Percentiles rank a stretch among this genome's conserved stretches.
These are phyloP conservation scores for Mesorhabditis spiculigera DNA, from an alignment of 2,888 invertebrate genomes.

Conservation along the genomic window DNA sequence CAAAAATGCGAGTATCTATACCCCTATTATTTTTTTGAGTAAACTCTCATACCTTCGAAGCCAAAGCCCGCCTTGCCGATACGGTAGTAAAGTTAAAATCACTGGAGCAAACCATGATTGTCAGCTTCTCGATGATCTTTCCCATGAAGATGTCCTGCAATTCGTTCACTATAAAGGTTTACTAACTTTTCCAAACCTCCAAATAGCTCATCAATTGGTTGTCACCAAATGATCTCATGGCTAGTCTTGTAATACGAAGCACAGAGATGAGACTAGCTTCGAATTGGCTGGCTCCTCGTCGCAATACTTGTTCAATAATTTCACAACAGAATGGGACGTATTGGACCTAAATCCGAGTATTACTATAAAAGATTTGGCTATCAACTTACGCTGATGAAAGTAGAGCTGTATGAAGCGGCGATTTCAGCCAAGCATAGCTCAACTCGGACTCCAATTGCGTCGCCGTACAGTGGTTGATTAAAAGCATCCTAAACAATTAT, in stretches of 20 bases:
- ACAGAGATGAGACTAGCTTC: slow-evolving; percentile 85
- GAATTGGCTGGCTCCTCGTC: slow-evolving; percentile 76
- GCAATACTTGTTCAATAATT: slow-evolving; percentile 73
- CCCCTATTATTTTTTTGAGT: neutral
- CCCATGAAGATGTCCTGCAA: slow-evolving; percentile 79
- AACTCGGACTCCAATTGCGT: slow-evolving; percentile 80
- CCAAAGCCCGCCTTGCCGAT: slow-evolving; percentile 21
- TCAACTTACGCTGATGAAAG: slow-evolving; percentile 69
- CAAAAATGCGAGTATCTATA: slow-evolving; percentile 22
- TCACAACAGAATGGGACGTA: slow-evolving; percentile 86
- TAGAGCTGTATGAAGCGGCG: slow-evolving; percentile 81
- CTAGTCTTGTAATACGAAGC: slow-evolving; percentile 74
- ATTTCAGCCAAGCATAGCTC: slow-evolving; percentile 84
- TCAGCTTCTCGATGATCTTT: slow-evolving; percentile 77
- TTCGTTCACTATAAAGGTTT: slow-evolving; percentile 9
- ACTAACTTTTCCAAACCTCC: slow-evolving; percentile 66
- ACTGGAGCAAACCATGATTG: slow-evolving; percentile 77
- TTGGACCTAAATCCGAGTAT: slow-evolving; percentile 63
- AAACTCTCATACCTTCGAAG: slow-evolving; percentile 7
- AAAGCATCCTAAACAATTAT: slow-evolving; percentile 21
- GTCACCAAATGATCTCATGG: slow-evolving; percentile 79
- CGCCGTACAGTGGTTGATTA: slow-evolving; percentile 65
- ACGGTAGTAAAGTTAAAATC: slow-evolving; percentile 77
- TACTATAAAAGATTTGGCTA: neutral
- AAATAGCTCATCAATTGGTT: slow-evolving; percentile 81